Conservation (phyloP, 2,888 invertebrate genomes). For the Pasiphila rectangulata region DNA sequence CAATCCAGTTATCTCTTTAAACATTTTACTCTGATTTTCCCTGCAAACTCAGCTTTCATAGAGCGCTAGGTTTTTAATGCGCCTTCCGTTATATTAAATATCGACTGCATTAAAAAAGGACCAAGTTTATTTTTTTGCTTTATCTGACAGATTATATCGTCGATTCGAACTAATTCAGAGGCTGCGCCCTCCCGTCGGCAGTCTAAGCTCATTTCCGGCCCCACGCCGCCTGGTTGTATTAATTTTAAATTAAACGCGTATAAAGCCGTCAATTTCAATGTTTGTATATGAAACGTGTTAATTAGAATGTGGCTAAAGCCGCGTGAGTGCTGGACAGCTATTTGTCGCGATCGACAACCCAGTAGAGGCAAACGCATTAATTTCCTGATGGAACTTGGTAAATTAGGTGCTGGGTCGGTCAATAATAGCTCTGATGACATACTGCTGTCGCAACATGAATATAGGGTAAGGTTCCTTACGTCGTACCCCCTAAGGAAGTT, state of each 20-base stretch:
- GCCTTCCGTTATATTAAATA: constrained; percentile 5
- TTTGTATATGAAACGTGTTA: constrained; percentile 21
- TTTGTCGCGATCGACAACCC: too few species aligned
- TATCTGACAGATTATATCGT: constrained; percentile 21
- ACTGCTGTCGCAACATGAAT: too few species aligned
- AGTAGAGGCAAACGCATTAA: too few species aligned
- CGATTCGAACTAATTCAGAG: constrained; percentile 56
- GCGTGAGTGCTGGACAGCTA: constrained; percentile 9
- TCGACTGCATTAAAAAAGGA: constrained; percentile 7
- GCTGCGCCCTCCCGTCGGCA: constrained; percentile 38
- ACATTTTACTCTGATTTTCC: too few species aligned
- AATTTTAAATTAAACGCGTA: constrained; percentile 85
- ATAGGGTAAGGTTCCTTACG: too few species aligned
- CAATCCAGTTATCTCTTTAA: too few species aligned
- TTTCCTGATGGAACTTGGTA: too few species aligned
- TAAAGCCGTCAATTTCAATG: constrained; percentile 56
- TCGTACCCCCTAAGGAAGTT: too few species aligned
- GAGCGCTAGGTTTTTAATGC: too few species aligned
- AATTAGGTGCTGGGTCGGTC: too few species aligned
- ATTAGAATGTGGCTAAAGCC: constrained; percentile 37
- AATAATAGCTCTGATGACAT: too few species aligned
- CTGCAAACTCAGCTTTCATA: too few species aligned
- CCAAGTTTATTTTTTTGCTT: constrained; percentile 13
- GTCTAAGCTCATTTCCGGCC: constrained; percentile 86
- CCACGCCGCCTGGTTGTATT: constrained; percentile 86